Evolutionary conservation across 2,113 vertebrate species (phyloP).

Genomic region (Epinephelus moara): DNA sequence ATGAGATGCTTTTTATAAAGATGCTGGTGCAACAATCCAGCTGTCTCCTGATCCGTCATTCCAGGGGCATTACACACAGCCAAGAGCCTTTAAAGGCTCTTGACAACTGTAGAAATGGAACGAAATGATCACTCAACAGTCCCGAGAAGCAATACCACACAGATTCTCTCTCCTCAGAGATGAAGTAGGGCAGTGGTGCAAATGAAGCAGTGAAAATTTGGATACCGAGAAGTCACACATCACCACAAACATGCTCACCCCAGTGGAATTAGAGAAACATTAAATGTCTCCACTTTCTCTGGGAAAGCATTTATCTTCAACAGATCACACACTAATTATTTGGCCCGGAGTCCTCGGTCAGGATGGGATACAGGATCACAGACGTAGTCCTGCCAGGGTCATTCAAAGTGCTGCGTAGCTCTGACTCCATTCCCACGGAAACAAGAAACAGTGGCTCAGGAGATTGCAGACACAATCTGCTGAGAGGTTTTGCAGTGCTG

Average conservation of each 20-base stretch:
- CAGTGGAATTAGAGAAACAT: conserved; percentile 18
- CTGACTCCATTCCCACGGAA: conserved; percentile 58
- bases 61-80: conserved; percentile 24
- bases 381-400: conserved; percentile 33
- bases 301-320: conserved; percentile 57
- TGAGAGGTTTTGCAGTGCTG: neutral
- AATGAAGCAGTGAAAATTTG: neutral
- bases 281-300: conserved; percentile 27
- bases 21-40: neutral
- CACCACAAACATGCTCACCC: conserved; percentile 4
- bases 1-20: neutral
- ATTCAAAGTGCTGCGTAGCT: conserved; percentile 35
- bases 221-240: neutral
- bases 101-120: conserved; percentile 18
- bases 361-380: conserved; percentile 23
- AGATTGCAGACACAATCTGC: neutral
- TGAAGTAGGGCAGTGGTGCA: neutral
- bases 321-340: conserved; percentile 35
- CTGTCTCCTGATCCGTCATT: conserved; percentile 18
- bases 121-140: neutral
- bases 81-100: conserved; percentile 6
- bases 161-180: neutral
- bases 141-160: neutral
- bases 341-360: conserved; percentile 24
- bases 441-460: conserved; percentile 36